Percentiles rank a stretch among this genome's conserved stretches.
Conservation (phyloP, 1,140 invertebrate species). For the Drepana arcuata region DNA sequence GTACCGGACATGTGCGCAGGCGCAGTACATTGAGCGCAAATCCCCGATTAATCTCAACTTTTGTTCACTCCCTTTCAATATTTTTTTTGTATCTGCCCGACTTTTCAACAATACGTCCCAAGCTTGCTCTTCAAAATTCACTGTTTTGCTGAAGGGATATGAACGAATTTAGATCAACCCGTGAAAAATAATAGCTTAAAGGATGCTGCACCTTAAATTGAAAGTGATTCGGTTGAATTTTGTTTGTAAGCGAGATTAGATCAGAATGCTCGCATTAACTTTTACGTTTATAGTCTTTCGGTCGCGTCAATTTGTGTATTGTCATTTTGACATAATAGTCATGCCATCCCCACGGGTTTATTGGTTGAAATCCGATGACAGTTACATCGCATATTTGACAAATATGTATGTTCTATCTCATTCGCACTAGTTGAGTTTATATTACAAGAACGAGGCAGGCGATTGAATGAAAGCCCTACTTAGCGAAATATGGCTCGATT, state of each 20-base stretch:
- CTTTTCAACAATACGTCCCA: slow-evolving; percentile 32
- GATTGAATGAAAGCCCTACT: slow-evolving; percentile 43
- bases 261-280: slow-evolving; percentile 39
- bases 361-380: slow-evolving; percentile 60
- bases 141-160: too few species aligned
- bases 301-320: slow-evolving; percentile 67
- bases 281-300: slow-evolving; percentile 64
- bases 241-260: too few species aligned
- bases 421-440: slow-evolving; percentile 5
- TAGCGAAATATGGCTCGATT: slow-evolving; percentile 50
- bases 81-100: slow-evolving; percentile 35
- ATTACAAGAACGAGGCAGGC: slow-evolving; percentile 15
- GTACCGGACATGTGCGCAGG: slow-evolving; percentile 49
- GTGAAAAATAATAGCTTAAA: too few species aligned
- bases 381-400: slow-evolving; percentile 45
- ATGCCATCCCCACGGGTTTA: slow-evolving; percentile 59
- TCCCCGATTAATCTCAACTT: slow-evolving; percentile 68
- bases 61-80: slow-evolving; percentile 58
- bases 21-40: slow-evolving; percentile 58
- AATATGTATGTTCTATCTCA: slow-evolving; percentile 28
- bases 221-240: too few species aligned
- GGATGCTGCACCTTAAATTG: too few species aligned
- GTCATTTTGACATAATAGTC: slow-evolving; percentile 67
- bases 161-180: too few species aligned
- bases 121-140: too few species aligned